Evolutionary conservation across 1,140 invertebrate genomes (phyloP).

Genomic region (Anthonomus grandis): DNA sequence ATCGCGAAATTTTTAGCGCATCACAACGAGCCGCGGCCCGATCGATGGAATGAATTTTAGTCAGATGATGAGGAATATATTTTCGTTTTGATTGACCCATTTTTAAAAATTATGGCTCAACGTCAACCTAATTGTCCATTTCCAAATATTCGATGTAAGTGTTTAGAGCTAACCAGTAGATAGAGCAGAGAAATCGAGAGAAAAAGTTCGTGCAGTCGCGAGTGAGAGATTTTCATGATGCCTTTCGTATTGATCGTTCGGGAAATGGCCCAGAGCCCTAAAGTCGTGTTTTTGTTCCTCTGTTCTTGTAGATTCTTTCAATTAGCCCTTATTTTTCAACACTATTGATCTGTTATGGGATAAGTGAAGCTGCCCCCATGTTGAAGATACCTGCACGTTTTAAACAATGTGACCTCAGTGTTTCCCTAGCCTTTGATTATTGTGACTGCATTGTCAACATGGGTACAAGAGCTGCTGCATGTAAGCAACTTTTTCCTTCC

Average conservation of each 20-base stretch:
- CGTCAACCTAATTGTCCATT: slow-evolving; percentile 31
- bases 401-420: slow-evolving; percentile 52
- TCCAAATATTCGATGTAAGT: slow-evolving; percentile 46
- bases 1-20: slow-evolving; percentile 28
- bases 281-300: slow-evolving; percentile 43
- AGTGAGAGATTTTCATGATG: slow-evolving; percentile 40
- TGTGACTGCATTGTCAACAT: slow-evolving; percentile 59
- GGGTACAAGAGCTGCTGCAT: slow-evolving; percentile 70
- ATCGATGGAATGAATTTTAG: slow-evolving; percentile 26
- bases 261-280: slow-evolving; percentile 32
- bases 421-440: slow-evolving; percentile 52
- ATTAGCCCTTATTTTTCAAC: slow-evolving; percentile 45
- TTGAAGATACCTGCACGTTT: slow-evolving; percentile 52
- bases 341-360: slow-evolving; percentile 48
- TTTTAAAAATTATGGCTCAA: slow-evolving; percentile 25
- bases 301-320: slow-evolving; percentile 47
- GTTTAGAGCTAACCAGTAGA: slow-evolving; percentile 33
- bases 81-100: slow-evolving; percentile 19
- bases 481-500: slow-evolving; percentile 54
- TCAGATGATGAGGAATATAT: slow-evolving; percentile 17
- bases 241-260: slow-evolving; percentile 36
- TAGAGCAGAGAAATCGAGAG: slow-evolving; percentile 20
- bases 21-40: slow-evolving; percentile 10
- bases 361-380: slow-evolving; percentile 48
- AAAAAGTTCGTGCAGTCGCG: slow-evolving; percentile 29